Evolutionary conservation across 2,113 vertebrate genomes (phyloP).

Genomic region (Dicentrarchus labrax): DNA sequence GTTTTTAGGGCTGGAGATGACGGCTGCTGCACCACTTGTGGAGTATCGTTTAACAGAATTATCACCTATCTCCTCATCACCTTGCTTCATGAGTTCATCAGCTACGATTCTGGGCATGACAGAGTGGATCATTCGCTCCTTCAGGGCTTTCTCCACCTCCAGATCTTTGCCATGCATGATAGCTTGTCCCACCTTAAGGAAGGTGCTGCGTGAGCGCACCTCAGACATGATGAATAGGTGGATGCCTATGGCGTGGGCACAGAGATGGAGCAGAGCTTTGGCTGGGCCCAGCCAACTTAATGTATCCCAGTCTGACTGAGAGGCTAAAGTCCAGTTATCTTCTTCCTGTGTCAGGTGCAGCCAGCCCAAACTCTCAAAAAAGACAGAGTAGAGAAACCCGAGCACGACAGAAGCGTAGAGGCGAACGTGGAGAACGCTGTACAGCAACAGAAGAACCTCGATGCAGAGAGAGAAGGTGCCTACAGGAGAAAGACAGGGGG

Average conservation of each 20-base stretch:
- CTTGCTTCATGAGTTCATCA: conserved; percentile 97
- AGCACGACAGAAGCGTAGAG: conserved; percentile 93
- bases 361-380: conserved; percentile 94
- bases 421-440: conserved; percentile 95
- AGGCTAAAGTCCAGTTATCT: conserved; percentile 45
- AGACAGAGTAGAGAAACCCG: conserved; percentile 92
- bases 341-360: conserved; percentile 81
- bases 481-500: conserved; percentile 91
- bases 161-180: conserved; percentile 99
- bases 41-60: conserved; percentile 92
- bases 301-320: conserved; percentile 66
- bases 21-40: conserved; percentile 79
- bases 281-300: conserved; percentile 90
- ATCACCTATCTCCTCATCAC: conserved; percentile 93
- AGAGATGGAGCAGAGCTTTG: conserved; percentile 93
- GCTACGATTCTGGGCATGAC: conserved; percentile 98
- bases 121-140: conserved; percentile 99
- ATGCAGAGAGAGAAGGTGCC: conserved; percentile 97
- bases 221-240: conserved; percentile 98
- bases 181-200: conserved; percentile 98
- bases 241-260: conserved; percentile 93
- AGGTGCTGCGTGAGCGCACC: conserved; percentile 96
- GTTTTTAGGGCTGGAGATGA: conserved; percentile 91
- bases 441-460: conserved; percentile 95
- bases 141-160: conserved; percentile 98